Evolutionary conservation across 1,140 invertebrate species (phyloP).

Genomic region (Berghia stephanieae): DNA sequence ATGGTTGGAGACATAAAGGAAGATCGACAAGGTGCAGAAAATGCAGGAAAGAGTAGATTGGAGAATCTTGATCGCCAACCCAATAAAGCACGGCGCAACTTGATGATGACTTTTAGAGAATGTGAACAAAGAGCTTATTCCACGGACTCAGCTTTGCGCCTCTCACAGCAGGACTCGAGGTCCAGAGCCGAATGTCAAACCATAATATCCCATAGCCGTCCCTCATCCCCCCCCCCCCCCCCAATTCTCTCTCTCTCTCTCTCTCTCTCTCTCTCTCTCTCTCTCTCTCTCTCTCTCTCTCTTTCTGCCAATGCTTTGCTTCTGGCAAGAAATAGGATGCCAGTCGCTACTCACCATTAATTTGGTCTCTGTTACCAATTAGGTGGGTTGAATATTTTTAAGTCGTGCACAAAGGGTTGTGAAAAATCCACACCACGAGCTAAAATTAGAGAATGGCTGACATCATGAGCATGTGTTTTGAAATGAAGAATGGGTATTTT

Average conservation of each 20-base stretch:
- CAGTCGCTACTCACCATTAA: too few relatives aligned
- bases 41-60: too few relatives aligned
- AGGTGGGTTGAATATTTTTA: too few relatives aligned
- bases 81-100: not conserved
- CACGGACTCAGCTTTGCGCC: not conserved
- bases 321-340: not conserved
- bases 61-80: too few relatives aligned
- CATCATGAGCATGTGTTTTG: not conserved
- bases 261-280: not conserved
- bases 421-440: too few relatives aligned
- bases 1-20: too few relatives aligned
- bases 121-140: not conserved
- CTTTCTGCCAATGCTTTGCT: not conserved
- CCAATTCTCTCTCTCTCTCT: not conserved
- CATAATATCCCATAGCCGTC: not conserved
- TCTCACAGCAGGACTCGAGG: not conserved
- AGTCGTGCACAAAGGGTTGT: too few relatives aligned
- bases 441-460: slow-evolving; percentile 22
- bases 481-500: slow-evolving; percentile 4
- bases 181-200: too few relatives aligned
- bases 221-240: not conserved
- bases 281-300: not conserved
- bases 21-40: too few relatives aligned
- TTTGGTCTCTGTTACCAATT: too few relatives aligned
- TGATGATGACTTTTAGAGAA: not conserved